Evolutionary conservation across 2,797 vertebrate species (phyloP), one percentile per base, ranked within the genome.

Genomic region (Scarus forsteni): DNA sequence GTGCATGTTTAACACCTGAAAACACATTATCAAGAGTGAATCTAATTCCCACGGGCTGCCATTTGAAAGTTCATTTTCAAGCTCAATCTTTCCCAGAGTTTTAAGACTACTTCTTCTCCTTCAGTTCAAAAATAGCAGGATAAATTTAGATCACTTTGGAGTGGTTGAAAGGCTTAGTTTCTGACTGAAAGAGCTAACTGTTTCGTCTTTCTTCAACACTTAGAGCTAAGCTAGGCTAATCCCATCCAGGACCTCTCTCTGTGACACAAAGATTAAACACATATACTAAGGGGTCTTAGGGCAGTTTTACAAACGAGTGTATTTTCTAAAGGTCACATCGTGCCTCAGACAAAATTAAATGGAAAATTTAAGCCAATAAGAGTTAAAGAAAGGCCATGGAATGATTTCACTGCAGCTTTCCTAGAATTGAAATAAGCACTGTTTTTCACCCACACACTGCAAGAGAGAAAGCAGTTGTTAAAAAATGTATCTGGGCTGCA

Each of bases 391-490:
- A 69, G 64, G 43, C 60, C 15, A 69, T 44, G 50, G 42, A 63
- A 36, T 70, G 19, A 54, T 50, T 52, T 53, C 53, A 66, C 42
- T 76, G 39, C 19, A 69, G 44, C 45, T 68, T 54, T 57, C 55
- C 70, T 81, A 73, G 50, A 66, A 76, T 60, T 73, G 48, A 85
- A 79, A 84, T 64, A 63, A 87, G 78, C 66, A 79, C 62, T 66
- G 46, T 80, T 79, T 73, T 76, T 85, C 52, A 84, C 80, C 67
- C 38, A 39, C 38, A 38, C 5, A 39, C 38, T 39, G 38, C 9
- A 39, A 39, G 9, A 7, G 9, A 39, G 38, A 39, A 38, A 39
- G 9, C 9, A 39, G 38, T 7, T 7, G 38, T 6, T 39, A 39
- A 39, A 39, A 39, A 39, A 39, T 39, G 38, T 39, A 39, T 39